phyloP scores from a whole-genome alignment of 1,140 invertebrate species.

The Drosophila grimshawi region DNA sequence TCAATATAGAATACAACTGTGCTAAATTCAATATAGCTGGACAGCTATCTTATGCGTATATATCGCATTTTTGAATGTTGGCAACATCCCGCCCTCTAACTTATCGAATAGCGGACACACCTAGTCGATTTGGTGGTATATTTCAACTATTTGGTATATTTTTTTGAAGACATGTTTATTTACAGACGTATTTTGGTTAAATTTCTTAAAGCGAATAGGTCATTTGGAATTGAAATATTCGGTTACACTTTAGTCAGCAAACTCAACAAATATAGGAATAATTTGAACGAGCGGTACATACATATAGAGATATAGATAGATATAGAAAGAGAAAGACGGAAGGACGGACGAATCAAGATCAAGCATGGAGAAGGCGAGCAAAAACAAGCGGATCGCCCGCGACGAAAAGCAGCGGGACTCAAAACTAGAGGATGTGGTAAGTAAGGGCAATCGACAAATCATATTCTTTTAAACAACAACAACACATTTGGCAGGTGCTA shows the following conservation, averaged over 20 bases:
- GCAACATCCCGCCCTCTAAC: background rate
- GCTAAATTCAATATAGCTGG: too few relatives aligned
- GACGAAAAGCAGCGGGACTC: conserved; percentile 79
- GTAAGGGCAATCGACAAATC: conserved; percentile 19
- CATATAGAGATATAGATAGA: conserved; percentile 44
- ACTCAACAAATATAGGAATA: conserved; percentile 72
- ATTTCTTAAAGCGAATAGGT: background rate
- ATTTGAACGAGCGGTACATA: conserved; percentile 53
- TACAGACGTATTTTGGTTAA: background rate
- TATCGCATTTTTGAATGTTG: too few relatives aligned
- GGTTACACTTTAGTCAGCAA: conserved; percentile 12
- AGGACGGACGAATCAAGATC: background rate
- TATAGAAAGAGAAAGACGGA: too few relatives aligned
- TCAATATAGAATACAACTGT: too few relatives aligned
- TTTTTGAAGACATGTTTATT: too few relatives aligned
- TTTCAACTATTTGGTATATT: too few relatives aligned
- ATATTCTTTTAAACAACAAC: background rate
- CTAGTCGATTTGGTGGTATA: too few relatives aligned
- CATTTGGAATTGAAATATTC: background rate
- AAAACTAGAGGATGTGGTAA: conserved; percentile 78
- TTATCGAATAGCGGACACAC: conserved; percentile 3
- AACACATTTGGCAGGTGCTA: conserved; percentile 86
- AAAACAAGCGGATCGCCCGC: conserved; percentile 69
- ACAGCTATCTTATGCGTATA: too few relatives aligned
- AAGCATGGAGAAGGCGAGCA: conserved; percentile 69